These are phyloP conservation scores for Rhadinocentrus ornatus DNA, from an alignment of 2,797 vertebrate species.

Conservation along the genomic window DNA sequence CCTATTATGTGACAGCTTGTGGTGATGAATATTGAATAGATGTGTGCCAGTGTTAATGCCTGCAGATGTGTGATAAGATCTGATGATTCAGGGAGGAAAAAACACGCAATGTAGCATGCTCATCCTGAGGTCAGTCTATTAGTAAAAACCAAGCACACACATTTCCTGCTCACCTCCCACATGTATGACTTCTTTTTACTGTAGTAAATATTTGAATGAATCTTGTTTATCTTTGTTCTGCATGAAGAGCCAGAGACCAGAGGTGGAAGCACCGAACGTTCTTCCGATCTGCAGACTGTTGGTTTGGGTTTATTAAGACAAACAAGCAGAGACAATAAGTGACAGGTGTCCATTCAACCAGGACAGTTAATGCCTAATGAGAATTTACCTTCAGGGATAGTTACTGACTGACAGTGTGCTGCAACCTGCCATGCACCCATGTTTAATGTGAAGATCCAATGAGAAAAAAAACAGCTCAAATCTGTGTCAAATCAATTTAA, in stretches of 20 bases:
- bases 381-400: conserved; percentile 47
- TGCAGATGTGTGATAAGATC: conserved; percentile 41
- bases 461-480: too few relatives aligned
- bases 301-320: conserved; percentile 72
- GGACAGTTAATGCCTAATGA: conserved; percentile 82
- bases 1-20: conserved; percentile 80
- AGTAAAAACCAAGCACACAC: conserved; percentile 11
- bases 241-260: conserved; percentile 48
- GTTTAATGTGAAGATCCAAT: background rate
- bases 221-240: conserved; percentile 72
- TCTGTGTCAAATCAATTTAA: too few relatives aligned
- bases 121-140: conserved; percentile 31
- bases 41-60: conserved; percentile 52
- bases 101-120: conserved; percentile 17
- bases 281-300: conserved; percentile 33
- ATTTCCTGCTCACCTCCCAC: conserved; percentile 8
- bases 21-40: conserved; percentile 80
- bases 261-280: conserved; percentile 36
- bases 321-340: conserved; percentile 79
- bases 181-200: conserved; percentile 57
- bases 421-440: conserved; percentile 11
- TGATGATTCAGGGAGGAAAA: conserved; percentile 27
- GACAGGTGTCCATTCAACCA: conserved; percentile 68
- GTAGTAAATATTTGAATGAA: conserved; percentile 80
- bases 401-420: conserved; percentile 74